A percentile compares a stretch with the other conserved stretches of the same genome.
Conservation (phyloP, 2,113 vertebrate genomes). For the Tichodroma muraria region DNA sequence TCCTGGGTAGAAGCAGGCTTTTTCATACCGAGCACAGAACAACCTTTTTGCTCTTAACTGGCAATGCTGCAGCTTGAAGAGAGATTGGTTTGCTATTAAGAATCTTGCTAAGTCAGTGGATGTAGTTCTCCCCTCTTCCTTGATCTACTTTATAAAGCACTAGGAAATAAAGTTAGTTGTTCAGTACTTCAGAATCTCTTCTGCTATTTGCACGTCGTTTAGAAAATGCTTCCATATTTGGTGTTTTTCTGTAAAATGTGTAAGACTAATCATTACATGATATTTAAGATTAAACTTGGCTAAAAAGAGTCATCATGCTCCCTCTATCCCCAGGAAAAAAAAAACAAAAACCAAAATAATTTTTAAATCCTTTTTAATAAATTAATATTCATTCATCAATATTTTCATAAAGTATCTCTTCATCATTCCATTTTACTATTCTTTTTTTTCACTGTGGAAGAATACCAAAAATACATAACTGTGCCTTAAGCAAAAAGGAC, state of each 20-base stretch:
- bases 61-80: background rate
- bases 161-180: background rate
- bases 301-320: background rate
- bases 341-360: background rate
- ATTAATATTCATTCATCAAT: constrained; percentile 72
- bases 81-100: background rate
- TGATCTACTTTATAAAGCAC: background rate
- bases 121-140: background rate
- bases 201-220: background rate
- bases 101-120: background rate
- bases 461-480: constrained; percentile 73
- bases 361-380: constrained; percentile 74
- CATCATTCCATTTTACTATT: constrained; percentile 63
- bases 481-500: constrained; percentile 64
- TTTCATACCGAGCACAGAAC: background rate
- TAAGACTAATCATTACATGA: background rate
- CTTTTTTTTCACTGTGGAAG: constrained; percentile 63
- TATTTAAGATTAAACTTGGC: background rate
- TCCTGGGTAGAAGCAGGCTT: background rate
- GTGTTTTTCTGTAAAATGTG: background rate
- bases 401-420: constrained; percentile 67
- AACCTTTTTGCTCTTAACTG: background rate
- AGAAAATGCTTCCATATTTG: background rate
- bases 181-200: background rate
- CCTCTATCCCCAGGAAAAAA: background rate